Evolutionary conservation across 2,113 vertebrate species (phyloP), one percentile per base, ranked within the genome.

Genomic region (Rhagologus leucostigma): DNA sequence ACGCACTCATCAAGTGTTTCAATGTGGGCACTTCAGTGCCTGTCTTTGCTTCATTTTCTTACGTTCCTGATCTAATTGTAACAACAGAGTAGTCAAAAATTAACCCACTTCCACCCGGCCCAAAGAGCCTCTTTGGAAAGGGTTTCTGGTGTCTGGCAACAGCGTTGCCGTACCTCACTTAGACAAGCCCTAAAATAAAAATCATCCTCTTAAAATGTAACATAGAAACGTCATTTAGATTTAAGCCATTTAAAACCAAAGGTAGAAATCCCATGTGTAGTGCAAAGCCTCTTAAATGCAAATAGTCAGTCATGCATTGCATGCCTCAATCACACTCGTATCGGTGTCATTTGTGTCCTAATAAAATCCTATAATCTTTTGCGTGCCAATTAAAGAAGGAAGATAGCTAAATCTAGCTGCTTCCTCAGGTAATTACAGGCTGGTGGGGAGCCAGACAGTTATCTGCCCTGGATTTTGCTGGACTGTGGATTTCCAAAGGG

Each of bases 361-460:
- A 97, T 96, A 96, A 96, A 96, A 97, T 96, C 96, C 94, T 86
- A 94, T 96, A 84, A 97, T 97, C 94, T 97, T 94, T 88, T 92
- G 69, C 20, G 5, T 95, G 90, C 87, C 93, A 97, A 94, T 97
- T 96, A 97, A 95, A 87, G 55, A 57, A 44, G 75, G 68, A 82
- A 95, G 96, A 93, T 84, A 71, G 87, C 93, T 67, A 56, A 86
- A 69, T 86, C 71, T 69, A 49, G 81, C 87, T 9, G 4, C 92
- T 93, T 96, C 89, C 68, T 86, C 24, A 57, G 60, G 82, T 96
- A 94, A 92, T 95, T 93, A 60, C 71, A 86, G 71, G 56, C 96
- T 93, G 15, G 75, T 14, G 47, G 73, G 81, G 87, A 95, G 82
- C 47, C 68, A 53, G 79, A 4, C 83, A 67, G 76, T 95, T 95